Percentiles rank a stretch among this genome's conserved stretches.
Evolutionary conservation across 2,888 invertebrate species (phyloP).

Genomic region (Stenolophus ochropezus): DNA sequence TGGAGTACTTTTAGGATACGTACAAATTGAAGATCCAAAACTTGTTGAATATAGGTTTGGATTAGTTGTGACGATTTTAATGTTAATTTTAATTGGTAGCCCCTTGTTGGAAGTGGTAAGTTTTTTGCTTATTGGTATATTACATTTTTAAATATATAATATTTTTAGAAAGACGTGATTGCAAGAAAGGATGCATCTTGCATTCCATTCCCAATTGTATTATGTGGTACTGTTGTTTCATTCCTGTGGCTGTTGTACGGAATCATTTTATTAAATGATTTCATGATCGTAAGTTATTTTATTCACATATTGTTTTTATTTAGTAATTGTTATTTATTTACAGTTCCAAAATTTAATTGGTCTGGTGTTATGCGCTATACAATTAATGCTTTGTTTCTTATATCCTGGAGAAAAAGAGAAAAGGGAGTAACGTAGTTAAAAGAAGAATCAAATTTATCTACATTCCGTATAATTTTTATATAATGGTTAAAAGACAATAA

Average conservation of each 20-base stretch:
- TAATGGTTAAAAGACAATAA: constrained; percentile 4
- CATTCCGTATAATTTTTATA: constrained; percentile 25
- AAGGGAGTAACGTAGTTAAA: background rate
- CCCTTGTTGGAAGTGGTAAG: constrained; percentile 83
- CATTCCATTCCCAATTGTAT: constrained; percentile 91
- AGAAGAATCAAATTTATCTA: background rate
- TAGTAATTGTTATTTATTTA: constrained; percentile 66
- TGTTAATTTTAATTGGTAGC: constrained; percentile 81
- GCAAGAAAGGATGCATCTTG: constrained; percentile 87
- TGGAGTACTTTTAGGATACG: constrained; percentile 79
- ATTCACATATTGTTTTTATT: background rate
- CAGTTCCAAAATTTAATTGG: constrained; percentile 85
- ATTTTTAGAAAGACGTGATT: constrained; percentile 85
- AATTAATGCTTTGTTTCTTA: constrained; percentile 81
- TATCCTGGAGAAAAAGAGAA: constrained; percentile 74
- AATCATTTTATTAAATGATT: constrained; percentile 82
- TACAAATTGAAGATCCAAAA: constrained; percentile 79
- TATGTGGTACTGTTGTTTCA: constrained; percentile 87
- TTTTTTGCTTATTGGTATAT: constrained; percentile 61
- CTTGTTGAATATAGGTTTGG: constrained; percentile 83
- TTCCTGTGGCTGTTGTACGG: constrained; percentile 89
- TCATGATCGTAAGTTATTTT: constrained; percentile 81
- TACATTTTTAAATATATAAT: constrained; percentile 53
- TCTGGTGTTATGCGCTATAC: constrained; percentile 77
- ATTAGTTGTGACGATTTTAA: constrained; percentile 80